Conservation (phyloP, 2,797 vertebrate genomes). For the Gambelia wislizenii region DNA sequence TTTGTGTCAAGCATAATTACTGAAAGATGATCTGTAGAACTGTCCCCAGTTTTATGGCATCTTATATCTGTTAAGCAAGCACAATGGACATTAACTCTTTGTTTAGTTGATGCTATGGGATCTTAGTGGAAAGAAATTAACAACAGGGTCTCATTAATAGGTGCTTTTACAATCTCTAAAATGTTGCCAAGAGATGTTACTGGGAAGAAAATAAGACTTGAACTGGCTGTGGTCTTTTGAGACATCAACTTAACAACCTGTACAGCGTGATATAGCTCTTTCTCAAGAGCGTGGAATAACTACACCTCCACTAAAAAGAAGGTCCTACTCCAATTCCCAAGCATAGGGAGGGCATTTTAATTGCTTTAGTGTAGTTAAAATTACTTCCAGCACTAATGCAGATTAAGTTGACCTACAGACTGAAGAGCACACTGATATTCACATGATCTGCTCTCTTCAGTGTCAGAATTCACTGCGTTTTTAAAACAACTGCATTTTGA, state of each 20-base stretch:
- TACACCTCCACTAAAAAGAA: background rate
- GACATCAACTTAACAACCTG: background rate
- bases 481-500: background rate
- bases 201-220: background rate
- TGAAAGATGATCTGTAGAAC: constrained; percentile 65
- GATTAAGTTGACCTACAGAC: background rate
- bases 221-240: background rate
- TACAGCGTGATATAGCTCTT: background rate
- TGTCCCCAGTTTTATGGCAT: constrained; percentile 27
- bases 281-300: too few species aligned
- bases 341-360: background rate
- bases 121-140: background rate
- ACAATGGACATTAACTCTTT: constrained; percentile 8
- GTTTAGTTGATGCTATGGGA: background rate
- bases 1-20: constrained; percentile 81
- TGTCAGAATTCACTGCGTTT: background rate
- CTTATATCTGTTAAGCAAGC: constrained; percentile 64
- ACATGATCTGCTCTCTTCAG: background rate
- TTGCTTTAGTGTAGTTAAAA: background rate
- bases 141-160: constrained; percentile 4
- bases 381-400: background rate
- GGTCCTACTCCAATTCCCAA: background rate
- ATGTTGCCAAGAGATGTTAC: background rate
- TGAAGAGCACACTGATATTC: background rate
- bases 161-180: background rate